phyloP scores from a whole-genome alignment of 2,797 vertebrate genomes.

The Bryconaethiops microstoma region DNA sequence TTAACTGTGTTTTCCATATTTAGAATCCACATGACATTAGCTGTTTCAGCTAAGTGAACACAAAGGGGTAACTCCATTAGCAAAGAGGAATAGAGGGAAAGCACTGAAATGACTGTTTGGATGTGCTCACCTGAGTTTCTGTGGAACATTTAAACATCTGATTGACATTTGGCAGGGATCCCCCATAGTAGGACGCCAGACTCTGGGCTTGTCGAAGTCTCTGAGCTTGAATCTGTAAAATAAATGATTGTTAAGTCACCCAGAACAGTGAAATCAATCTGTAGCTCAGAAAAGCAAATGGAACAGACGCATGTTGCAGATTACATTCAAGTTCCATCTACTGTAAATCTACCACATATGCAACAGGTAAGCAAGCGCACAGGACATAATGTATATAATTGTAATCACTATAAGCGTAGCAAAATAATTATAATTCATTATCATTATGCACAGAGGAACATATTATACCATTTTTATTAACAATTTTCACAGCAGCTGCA shows the following conservation, averaged over 20 bases:
- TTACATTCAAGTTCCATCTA: not conserved
- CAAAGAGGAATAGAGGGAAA: not conserved
- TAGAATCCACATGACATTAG: not conserved
- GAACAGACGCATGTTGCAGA: not conserved
- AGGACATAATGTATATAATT: not conserved
- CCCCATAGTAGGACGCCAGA: conserved; percentile 80
- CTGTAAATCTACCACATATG: not conserved
- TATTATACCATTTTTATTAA: no score
- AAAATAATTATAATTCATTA: not conserved
- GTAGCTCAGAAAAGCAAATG: not conserved
- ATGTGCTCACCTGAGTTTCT: conserved; percentile 77
- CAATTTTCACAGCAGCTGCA: no score
- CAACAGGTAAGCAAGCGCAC: not conserved
- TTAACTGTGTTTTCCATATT: no score
- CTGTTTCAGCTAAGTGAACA: not conserved
- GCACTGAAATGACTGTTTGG: not conserved
- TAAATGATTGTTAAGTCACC: not conserved
- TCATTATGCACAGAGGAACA: no score
- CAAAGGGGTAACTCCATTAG: not conserved
- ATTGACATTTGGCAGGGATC: conserved; percentile 87
- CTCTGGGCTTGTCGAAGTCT: conserved; percentile 79
- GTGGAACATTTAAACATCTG: conserved; percentile 78
- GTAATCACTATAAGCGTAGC: not conserved
- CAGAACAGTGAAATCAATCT: not conserved
- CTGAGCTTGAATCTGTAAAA: conserved; percentile 81